These are phyloP conservation scores for Scomberomorus guttatus DNA, from an alignment of 2,797 vertebrate species.

Conservation along the genomic window DNA sequence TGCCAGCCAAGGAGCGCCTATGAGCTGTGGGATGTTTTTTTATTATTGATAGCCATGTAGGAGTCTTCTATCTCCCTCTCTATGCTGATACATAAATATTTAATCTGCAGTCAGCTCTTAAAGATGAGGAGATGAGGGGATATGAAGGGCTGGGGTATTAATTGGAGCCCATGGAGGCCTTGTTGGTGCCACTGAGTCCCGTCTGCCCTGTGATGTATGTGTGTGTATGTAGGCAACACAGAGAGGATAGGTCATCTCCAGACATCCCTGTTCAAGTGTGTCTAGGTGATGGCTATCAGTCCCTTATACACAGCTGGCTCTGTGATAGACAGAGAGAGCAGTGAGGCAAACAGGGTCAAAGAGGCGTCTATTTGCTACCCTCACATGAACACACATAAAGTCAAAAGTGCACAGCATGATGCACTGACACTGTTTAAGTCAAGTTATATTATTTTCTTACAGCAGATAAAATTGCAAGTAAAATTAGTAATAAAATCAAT, in stretches of 20 bases:
- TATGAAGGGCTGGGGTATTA: constrained; percentile 82
- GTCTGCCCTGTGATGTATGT: constrained; percentile 57
- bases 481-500: neutral
- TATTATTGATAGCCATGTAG: constrained; percentile 81
- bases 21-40: constrained; percentile 68
- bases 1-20: constrained; percentile 54
- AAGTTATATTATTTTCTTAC: neutral
- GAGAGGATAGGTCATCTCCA: constrained; percentile 60
- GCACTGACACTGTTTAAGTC: neutral
- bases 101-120: constrained; percentile 84
- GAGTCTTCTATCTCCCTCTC: constrained; percentile 73
- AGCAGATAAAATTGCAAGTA: neutral
- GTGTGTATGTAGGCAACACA: constrained; percentile 21
- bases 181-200: constrained; percentile 81
- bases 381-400: constrained; percentile 22
- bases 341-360: constrained; percentile 24
- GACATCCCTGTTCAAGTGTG: constrained; percentile 58
- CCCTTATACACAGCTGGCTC: constrained; percentile 29
- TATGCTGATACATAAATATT: constrained; percentile 84
- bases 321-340: constrained; percentile 16
- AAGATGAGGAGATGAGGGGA: constrained; percentile 82
- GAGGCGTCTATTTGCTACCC: constrained; percentile 9
- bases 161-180: constrained; percentile 80
- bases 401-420: neutral
- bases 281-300: constrained; percentile 64